A percentile compares a stretch with the other conserved stretches of the same genome.
Evolutionary conservation across 2,113 vertebrate genomes (phyloP).

Genomic region (Podarcis cretensis): DNA sequence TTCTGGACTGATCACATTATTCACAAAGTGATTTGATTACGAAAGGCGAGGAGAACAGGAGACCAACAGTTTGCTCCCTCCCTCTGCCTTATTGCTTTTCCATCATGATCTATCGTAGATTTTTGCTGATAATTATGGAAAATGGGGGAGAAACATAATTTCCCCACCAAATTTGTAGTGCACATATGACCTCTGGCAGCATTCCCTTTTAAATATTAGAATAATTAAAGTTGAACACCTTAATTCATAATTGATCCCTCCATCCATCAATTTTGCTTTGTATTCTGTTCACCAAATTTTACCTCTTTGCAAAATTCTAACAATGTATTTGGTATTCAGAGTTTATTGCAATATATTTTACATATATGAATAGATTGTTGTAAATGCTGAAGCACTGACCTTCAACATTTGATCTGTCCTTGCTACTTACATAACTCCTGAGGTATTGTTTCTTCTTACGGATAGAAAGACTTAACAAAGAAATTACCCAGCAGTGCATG

Average conservation of each 20-base stretch:
- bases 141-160: neutral
- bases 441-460: constrained; percentile 15
- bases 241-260: constrained; percentile 17
- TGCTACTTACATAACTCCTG: neutral
- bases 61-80: neutral
- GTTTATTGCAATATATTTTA: constrained; percentile 7
- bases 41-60: neutral
- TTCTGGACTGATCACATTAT: neutral
- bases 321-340: constrained; percentile 19
- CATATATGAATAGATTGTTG: constrained; percentile 21
- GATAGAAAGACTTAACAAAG: constrained; percentile 11
- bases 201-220: constrained; percentile 38
- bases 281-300: constrained; percentile 3
- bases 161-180: neutral
- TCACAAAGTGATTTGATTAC: neutral
- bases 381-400: constrained; percentile 16
- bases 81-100: neutral
- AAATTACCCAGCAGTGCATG: neutral
- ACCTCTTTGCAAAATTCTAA: neutral
- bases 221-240: constrained; percentile 1
- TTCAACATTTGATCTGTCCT: constrained; percentile 21
- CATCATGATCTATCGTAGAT: neutral
- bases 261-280: constrained; percentile 10
- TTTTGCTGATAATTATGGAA: neutral
- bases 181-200: neutral